Evolutionary conservation across 2,888 invertebrate genomes (phyloP).

Genomic region (Yponomeuta sedellus): DNA sequence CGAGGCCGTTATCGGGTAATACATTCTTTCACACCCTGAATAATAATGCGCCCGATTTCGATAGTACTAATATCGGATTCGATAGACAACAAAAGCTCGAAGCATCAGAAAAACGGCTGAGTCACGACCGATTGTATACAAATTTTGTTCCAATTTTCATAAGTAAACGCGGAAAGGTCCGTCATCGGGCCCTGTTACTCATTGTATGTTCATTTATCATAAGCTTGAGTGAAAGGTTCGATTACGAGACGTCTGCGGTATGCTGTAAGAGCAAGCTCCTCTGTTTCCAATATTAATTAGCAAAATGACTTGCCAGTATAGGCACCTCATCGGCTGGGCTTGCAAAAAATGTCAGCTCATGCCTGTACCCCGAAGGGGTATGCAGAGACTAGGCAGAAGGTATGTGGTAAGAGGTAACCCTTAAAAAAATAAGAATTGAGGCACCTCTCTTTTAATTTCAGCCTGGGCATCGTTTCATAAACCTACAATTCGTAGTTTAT

Average conservation of each 20-base stretch:
- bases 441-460: too few species aligned
- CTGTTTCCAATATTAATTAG: neutral
- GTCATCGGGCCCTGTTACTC: conserved; percentile 8
- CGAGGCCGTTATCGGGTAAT: too few species aligned
- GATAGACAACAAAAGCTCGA: neutral
- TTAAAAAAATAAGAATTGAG: too few species aligned
- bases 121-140: conserved; percentile 13
- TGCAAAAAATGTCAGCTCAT: too few species aligned
- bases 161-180: conserved; percentile 4
- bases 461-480: too few species aligned
- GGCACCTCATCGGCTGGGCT: too few species aligned
- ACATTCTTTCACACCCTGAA: too few species aligned
- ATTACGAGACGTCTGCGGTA: neutral
- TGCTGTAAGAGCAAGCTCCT: neutral
- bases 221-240: neutral
- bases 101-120: neutral
- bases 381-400: too few species aligned
- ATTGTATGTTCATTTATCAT: neutral
- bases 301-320: neutral
- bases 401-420: too few species aligned
- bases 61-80: neutral
- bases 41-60: too few species aligned
- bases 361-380: too few species aligned
- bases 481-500: too few species aligned
- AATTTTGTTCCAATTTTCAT: conserved; percentile 12